Conservation (phyloP, 2,113 vertebrate genomes). For the Plotosus lineatus region DNA sequence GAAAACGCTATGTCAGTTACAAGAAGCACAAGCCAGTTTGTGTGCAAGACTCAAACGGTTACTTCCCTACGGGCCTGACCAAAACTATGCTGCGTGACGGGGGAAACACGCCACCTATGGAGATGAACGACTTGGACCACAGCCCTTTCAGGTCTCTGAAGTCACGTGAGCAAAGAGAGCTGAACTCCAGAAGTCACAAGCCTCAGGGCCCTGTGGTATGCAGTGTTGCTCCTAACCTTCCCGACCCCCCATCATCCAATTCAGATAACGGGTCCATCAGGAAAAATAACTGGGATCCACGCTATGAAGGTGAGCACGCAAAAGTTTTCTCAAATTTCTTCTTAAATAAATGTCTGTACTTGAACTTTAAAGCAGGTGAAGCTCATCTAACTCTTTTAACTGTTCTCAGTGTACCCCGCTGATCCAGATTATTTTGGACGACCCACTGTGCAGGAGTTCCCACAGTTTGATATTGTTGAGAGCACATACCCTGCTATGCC, state of each 20-base stretch:
- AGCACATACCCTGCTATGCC: slow-evolving; percentile 69
- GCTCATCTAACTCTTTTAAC: neutral
- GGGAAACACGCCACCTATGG: slow-evolving; percentile 72
- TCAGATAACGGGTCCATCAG: slow-evolving; percentile 83
- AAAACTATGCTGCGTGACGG: slow-evolving; percentile 78
- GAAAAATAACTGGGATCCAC: slow-evolving; percentile 88
- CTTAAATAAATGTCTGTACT: neutral
- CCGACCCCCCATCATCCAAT: slow-evolving; percentile 74
- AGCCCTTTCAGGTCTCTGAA: slow-evolving; percentile 73
- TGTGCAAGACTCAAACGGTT: slow-evolving; percentile 87
- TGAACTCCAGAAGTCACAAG: slow-evolving; percentile 60
- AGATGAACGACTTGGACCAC: slow-evolving; percentile 82
- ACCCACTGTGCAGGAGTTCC: slow-evolving; percentile 78
- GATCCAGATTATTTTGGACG: slow-evolving; percentile 84
- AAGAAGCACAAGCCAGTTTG: slow-evolving; percentile 82
- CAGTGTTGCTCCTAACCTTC: slow-evolving; percentile 93
- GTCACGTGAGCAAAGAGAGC: slow-evolving; percentile 60
- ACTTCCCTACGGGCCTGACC: slow-evolving; percentile 75
- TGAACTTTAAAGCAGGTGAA: neutral
- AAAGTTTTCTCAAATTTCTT: neutral
- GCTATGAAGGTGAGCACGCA: slow-evolving; percentile 84
- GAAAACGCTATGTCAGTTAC: slow-evolving; percentile 73
- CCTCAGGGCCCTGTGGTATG: slow-evolving; percentile 83
- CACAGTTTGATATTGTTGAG: slow-evolving; percentile 82
- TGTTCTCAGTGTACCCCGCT: slow-evolving; percentile 76